Base-by-base conservation (phyloP, 2,113 vertebrate species). In the Vulpes lagopus region DNA sequence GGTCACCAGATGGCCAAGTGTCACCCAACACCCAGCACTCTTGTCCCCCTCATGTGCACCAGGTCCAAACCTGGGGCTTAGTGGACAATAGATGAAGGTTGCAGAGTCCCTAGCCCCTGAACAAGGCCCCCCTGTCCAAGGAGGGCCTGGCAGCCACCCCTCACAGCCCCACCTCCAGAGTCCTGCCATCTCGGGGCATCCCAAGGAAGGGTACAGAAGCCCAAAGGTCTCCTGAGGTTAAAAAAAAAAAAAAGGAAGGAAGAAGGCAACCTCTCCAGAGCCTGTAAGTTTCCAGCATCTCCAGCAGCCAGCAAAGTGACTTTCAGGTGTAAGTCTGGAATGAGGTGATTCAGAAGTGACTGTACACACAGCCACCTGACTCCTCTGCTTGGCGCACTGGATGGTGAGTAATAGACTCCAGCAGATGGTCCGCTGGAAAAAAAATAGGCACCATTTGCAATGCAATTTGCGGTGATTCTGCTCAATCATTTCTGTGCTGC, bases 111-210 rank as follows among this genome's bases (percentile, higher is more conserved):
- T 7, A 25, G 17, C 2, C 57, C 27, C 6, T 0, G 1, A 23
- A 62, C 23, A 23, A 8, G 22, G 23, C 23, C 60, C 60, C 38
- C 25, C 73, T 49, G 38, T 27, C 12, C 73, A 12, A 11, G 0
- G 73, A 25, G 49, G 38, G 19, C 51, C 43, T 0, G 0, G 51
- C 0, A 0, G 9, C 30, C 3, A 2, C 3, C 64, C 67, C 27
- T 20, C 2, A 35, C 4, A 22, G 4, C 23, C 53, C 30, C 32
- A 3, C 85, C 60, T 3, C 32, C 0, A 0, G 14, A 0, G 0
- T 55, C 16, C 59, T 20, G 53, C 8, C 22, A 17, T 12, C 67
- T 27, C 1, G 0, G 0, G 5, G 71, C 22, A 16, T 8, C 55
- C 79, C 0, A 0, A 1, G 16, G 3, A 57, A 19, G 0, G 10